Percentiles rank a stretch among this genome's conserved stretches.
phyloP scores from a whole-genome alignment of 2,888 invertebrate genomes.

The Macaria notata region DNA sequence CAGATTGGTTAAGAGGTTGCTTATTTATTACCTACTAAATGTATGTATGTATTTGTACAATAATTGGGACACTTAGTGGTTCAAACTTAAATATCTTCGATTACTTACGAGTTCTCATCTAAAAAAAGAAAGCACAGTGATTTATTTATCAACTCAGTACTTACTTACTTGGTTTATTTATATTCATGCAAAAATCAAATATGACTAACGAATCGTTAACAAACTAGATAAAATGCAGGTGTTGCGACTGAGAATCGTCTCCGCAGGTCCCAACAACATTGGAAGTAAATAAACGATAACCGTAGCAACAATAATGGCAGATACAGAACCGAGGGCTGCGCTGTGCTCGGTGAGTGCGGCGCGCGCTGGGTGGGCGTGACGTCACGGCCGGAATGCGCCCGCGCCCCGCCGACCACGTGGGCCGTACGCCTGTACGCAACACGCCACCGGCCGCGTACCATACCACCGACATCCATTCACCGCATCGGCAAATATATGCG shows the following conservation, averaged over 20 bases:
- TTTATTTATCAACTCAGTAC: no score
- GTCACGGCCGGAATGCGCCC: slow-evolving; percentile 79
- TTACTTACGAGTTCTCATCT: no score
- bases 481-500: slow-evolving; percentile 46
- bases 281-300: slow-evolving; percentile 54
- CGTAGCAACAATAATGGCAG: slow-evolving; percentile 62
- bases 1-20: no score
- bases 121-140: no score
- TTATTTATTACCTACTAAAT: no score
- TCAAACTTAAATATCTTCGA: no score
- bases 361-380: slow-evolving; percentile 80
- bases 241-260: neutral
- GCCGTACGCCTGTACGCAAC: slow-evolving; percentile 68
- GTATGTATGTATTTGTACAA: no score
- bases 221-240: neutral
- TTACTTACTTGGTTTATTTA: no score
- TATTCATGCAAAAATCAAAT: no score
- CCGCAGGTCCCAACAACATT: no score
- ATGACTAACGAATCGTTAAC: no score
- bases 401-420: slow-evolving; percentile 66
- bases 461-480: slow-evolving; percentile 58
- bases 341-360: slow-evolving; percentile 69
- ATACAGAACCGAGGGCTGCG: slow-evolving; percentile 50
- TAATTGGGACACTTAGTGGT: no score
- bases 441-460: slow-evolving; percentile 48